These are phyloP conservation scores for Bettongia penicillata DNA, from an alignment of 2,113 vertebrate genomes.

Conservation along the genomic window DNA sequence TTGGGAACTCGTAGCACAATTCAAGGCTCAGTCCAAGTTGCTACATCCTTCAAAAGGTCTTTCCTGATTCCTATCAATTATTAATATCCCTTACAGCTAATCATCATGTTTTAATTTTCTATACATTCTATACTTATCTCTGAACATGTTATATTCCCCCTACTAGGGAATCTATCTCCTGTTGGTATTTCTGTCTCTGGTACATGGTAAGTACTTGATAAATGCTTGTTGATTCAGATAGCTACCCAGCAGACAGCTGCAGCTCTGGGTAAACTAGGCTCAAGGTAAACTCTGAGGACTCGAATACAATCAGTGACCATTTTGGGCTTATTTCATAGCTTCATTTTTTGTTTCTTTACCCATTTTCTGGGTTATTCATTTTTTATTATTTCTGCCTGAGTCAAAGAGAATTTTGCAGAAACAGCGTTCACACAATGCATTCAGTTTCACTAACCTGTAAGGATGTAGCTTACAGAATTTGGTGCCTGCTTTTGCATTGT, in stretches of 20 bases:
- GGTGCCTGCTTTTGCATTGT: not conserved
- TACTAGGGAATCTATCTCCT: not conserved
- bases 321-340: slow-evolving; percentile 6
- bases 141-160: not conserved
- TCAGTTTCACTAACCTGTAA: not conserved
- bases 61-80: not conserved
- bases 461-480: slow-evolving; percentile 11
- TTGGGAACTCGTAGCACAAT: not conserved
- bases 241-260: not conserved
- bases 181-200: not conserved
- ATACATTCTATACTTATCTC: not conserved
- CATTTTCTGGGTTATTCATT: not conserved
- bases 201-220: not conserved
- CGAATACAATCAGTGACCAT: slow-evolving; percentile 17
- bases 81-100: not conserved
- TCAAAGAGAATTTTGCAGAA: not conserved
- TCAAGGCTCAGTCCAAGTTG: not conserved
- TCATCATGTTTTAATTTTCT: not conserved
- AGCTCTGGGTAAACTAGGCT: not conserved
- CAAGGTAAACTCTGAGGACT: not conserved
- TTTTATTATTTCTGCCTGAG: not conserved
- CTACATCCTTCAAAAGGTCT: no score
- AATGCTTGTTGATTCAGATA: not conserved
- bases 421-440: not conserved
- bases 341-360: not conserved